Base-by-base conservation (phyloP, 2,113 vertebrate species). In the Uria lomvia region DNA sequence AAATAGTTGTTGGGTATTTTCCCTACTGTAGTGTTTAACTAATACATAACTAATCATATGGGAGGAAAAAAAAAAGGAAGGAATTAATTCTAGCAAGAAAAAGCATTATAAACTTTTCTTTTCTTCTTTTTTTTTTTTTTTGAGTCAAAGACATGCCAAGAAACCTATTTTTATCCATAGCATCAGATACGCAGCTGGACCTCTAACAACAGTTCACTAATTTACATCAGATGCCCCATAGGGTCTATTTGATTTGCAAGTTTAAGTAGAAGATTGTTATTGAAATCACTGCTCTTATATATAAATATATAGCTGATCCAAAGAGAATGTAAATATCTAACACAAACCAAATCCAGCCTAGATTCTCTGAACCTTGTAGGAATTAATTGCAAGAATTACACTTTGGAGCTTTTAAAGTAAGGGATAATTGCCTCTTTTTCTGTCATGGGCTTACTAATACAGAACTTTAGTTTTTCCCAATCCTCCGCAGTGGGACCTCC, bases 351-450 rank as follows among this genome's bases (percentile, higher is more conserved):
- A 96, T 32, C 40, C 91, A 96, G 77, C 26, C 77, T 85, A 78
- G 60, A 94, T 93, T 88, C 32, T 90, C 86, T 92, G 78, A 94
- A 92, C 63, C 73, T 95, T 94, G 85, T 52, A 96, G 55, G 78
- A 95, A 96, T 91, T 96, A 96, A 93, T 94, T 91, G 80, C 58
- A 94, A 89, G 89, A 91, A 96, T 96, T 94, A 92, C 73, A 90
- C 62, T 94, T 93, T 42, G 27, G 94, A 93, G 94, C 71, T 93
- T 94, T 94, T 93, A 92, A 94, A 96, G 76, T 73, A 93, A 86
- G 85, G 82, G 87, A 92, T 96, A 97, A 97, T 96, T 95, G 87
- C 87, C 58, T 94, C 49, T 87, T 95, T 88, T 95, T 92, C 92
- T 93, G 87, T 96, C 96, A 93, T 4, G 30, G 70, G 85, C 55